Evolutionary conservation across 2,797 vertebrate genomes (phyloP).

Genomic region (Sebastes taczanowskii): DNA sequence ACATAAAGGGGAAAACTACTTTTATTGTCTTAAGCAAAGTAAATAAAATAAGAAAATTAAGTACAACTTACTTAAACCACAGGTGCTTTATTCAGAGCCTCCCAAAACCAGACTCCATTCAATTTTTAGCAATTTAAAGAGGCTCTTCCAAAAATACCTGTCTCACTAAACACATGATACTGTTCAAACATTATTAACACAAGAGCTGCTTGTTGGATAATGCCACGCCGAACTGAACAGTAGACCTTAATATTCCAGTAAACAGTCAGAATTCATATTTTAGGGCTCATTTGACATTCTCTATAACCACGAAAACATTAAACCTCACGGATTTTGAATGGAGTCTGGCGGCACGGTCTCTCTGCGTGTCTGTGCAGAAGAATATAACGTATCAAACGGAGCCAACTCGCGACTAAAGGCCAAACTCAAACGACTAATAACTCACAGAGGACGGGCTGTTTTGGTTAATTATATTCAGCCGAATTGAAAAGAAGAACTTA

Average conservation of each 20-base stretch:
- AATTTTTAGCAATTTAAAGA: neutral
- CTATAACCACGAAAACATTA: neutral
- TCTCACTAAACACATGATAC: neutral
- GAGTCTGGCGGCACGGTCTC: neutral
- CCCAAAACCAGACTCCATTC: neutral
- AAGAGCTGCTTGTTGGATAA: neutral
- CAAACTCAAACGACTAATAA: too few relatives aligned
- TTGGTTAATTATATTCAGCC: too few relatives aligned
- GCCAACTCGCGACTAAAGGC: neutral
- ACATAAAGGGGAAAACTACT: neutral
- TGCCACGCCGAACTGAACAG: neutral
- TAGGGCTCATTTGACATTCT: neutral
- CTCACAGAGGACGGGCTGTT: too few relatives aligned
- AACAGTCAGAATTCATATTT: neutral
- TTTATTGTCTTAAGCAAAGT: neutral
- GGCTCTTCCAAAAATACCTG: neutral
- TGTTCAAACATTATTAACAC: neutral
- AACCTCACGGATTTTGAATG: neutral
- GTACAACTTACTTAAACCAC: neutral
- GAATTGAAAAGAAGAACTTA: too few relatives aligned
- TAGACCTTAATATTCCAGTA: neutral
- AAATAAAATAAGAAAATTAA: neutral
- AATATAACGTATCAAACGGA: neutral
- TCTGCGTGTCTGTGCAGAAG: neutral
- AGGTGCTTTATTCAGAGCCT: neutral